A percentile compares a stretch with the other conserved stretches of the same genome.
phyloP scores from a whole-genome alignment of 2,113 vertebrate genomes.

The Crotophaga sulcirostris region DNA sequence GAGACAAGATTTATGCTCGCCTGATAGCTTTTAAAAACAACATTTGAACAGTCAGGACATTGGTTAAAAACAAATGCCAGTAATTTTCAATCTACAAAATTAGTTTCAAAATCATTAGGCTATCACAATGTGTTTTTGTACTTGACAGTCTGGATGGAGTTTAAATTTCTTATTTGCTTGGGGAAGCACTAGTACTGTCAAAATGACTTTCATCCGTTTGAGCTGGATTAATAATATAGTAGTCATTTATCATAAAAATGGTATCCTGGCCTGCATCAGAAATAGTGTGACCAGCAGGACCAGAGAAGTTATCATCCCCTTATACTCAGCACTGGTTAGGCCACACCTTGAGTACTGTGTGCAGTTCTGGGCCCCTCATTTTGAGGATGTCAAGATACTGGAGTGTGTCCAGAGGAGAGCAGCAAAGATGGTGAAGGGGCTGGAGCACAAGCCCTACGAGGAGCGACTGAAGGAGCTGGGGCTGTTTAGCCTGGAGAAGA shows the following conservation, averaged over 20 bases:
- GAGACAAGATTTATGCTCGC: not conserved
- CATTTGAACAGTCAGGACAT: not conserved
- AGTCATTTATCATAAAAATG: conserved; percentile 9
- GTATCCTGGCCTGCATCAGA: too few species aligned
- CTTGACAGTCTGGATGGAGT: not conserved
- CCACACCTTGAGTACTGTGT: too few species aligned
- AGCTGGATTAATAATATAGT: not conserved
- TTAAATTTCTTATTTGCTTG: not conserved
- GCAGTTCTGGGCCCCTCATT: too few species aligned
- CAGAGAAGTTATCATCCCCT: too few species aligned
- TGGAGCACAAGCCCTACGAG: too few species aligned
- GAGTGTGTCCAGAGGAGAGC: too few species aligned
- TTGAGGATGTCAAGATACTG: too few species aligned
- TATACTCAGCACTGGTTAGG: too few species aligned
- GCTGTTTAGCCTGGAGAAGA: too few species aligned
- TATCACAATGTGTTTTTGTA: not conserved
- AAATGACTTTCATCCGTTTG: conserved; percentile 16
- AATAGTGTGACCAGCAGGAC: too few species aligned
- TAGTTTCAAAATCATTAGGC: not conserved
- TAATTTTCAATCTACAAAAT: not conserved
- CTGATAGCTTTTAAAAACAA: not conserved
- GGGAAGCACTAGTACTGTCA: not conserved
- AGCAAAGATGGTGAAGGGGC: too few species aligned
- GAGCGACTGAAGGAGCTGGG: too few species aligned
- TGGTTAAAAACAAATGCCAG: not conserved